These are phyloP conservation scores for Formica exsecta DNA, from an alignment of 1,140 invertebrate species.

Conservation along the genomic window DNA sequence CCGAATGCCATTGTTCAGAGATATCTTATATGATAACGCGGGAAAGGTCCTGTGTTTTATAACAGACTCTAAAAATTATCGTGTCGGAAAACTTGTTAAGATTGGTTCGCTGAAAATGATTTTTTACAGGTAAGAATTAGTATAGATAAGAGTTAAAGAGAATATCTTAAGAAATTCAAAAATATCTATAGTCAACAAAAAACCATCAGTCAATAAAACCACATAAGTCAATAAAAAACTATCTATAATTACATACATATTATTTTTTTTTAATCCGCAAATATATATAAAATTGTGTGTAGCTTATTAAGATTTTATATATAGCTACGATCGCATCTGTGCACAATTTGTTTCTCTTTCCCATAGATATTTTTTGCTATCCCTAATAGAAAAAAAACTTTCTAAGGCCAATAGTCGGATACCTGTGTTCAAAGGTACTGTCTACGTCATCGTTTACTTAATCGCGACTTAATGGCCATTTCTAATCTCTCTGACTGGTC, in stretches of 20 bases:
- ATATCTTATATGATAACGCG: background rate
- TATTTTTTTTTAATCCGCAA: too few relatives aligned
- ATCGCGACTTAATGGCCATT: conserved; percentile 24
- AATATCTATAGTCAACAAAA: too few relatives aligned
- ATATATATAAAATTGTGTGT: background rate
- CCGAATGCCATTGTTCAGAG: background rate
- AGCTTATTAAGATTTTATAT: background rate
- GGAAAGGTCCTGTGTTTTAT: background rate
- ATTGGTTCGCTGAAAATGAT: conserved; percentile 5
- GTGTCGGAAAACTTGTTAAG: conserved; percentile 7
- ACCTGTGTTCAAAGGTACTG: background rate
- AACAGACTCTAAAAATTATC: background rate
- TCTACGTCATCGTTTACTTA: conserved; percentile 63
- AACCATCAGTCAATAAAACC: too few relatives aligned
- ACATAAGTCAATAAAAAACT: too few relatives aligned
- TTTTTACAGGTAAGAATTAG: background rate
- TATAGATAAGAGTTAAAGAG: too few relatives aligned
- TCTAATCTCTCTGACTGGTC: conserved; percentile 23
- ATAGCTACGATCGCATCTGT: background rate
- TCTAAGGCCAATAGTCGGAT: background rate
- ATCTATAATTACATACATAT: too few relatives aligned
- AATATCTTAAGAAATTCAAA: too few relatives aligned
- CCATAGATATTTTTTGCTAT: background rate
- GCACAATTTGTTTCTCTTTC: background rate
- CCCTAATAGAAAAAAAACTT: background rate